Conservation (phyloP, 2,888 invertebrate genomes). For the Ditylenchus weischeri region DNA sequence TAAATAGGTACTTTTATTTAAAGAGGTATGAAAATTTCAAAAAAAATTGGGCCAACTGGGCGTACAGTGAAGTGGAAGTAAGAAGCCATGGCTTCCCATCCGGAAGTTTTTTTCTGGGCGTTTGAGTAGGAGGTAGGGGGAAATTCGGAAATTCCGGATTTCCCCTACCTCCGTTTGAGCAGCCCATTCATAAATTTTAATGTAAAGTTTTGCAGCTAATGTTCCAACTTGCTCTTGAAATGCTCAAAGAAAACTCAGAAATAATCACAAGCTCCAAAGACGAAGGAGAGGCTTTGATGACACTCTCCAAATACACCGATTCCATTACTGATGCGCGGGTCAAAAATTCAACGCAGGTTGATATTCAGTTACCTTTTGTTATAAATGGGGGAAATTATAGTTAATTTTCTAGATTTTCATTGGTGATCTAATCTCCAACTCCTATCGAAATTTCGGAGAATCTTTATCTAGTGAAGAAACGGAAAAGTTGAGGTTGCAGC, state of each 20-base stretch:
- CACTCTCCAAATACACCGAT: constrained; percentile 64
- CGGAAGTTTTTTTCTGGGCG: too few relatives aligned
- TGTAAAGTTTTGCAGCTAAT: constrained; percentile 64
- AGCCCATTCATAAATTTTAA: not conserved
- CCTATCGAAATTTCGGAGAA: constrained; percentile 71
- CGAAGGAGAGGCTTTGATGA: constrained; percentile 93
- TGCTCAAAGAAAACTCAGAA: constrained; percentile 83
- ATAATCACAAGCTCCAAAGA: constrained; percentile 78
- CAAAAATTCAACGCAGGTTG: constrained; percentile 34
- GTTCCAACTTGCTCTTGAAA: constrained; percentile 88
- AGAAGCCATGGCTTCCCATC: too few relatives aligned
- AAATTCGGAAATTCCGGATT: too few relatives aligned
- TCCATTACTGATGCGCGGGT: constrained; percentile 45
- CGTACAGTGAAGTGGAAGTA: too few relatives aligned
- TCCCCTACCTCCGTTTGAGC: too few relatives aligned
- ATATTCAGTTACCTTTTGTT: not conserved
- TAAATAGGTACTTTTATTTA: too few relatives aligned
- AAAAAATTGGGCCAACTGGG: too few relatives aligned
- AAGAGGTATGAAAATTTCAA: too few relatives aligned
- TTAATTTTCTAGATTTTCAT: constrained; percentile 58
- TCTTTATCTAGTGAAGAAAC: constrained; percentile 78
- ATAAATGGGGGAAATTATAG: not conserved
- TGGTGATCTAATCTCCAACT: constrained; percentile 73
- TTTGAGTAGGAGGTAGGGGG: too few relatives aligned
- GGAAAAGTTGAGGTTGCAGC: constrained; percentile 82